Evolutionary conservation across 2,888 invertebrate species (phyloP), one percentile per base, ranked within the genome.

Genomic region (Drosophila mercatorum): DNA sequence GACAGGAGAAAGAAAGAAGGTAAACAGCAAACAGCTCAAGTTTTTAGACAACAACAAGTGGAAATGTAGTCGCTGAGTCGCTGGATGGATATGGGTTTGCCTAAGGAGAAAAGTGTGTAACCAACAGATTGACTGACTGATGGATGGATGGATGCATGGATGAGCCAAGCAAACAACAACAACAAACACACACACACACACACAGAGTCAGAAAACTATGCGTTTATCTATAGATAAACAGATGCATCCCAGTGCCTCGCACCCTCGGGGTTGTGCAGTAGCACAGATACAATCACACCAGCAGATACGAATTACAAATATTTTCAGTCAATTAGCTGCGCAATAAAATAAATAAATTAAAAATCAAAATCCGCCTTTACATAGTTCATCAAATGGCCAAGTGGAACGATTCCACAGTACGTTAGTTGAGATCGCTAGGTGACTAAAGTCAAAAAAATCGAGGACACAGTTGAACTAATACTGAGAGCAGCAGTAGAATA

Each of bases 91-190:
- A 49, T 70, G 72, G 65, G 68, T 82, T 81, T 78, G 65, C 52
- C 69, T 60, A 68, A 58, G 67, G 80, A 81, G 86, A 75, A 87
- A 81, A 76, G 80, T 83, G 89, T 89, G 88, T 81, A 69, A 63
- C 53, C 67, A 76, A 63, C 38, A 88, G 81, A 88, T 88, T 86
- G 83, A 80, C 67, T 74, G 75, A 88, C 86, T 79, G 87, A 75
- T 77, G 77, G 79, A 72, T 72, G n/a, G n/a, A 52, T 72, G 68
- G 56, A 64, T 61, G 57, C 68, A 47, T 72, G 68, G 59, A 72
- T 77, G 72, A 72, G 34, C 68, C 68, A 58, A 72, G 75, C 71
- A 77, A 74, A 78, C 78, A 85, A 40, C 60, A 71, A 66, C 68
- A 53, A 65, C 34, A 58, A 52, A 72, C 68, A 71, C 43, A 17